Percentiles rank a stretch among this genome's conserved stretches.
Conservation (phyloP, 2,888 invertebrate species). For the Phrixothrix hirtus region DNA sequence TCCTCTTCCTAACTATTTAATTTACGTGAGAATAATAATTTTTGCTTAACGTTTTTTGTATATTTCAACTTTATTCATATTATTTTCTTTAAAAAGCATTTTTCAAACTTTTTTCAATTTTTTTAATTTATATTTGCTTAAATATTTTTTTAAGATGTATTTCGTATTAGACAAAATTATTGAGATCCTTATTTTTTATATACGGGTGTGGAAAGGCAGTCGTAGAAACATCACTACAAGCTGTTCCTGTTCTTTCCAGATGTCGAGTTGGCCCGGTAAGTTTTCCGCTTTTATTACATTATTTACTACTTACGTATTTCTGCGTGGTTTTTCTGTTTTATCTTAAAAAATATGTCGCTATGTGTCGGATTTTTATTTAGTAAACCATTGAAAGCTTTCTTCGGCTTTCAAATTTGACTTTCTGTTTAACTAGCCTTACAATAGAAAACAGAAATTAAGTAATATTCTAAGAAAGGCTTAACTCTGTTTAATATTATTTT, state of each 20-base stretch:
- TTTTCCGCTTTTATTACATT: slow-evolving; percentile 24
- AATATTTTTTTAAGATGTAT: no score
- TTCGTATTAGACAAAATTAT: neutral
- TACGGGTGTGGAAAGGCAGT: slow-evolving; percentile 28
- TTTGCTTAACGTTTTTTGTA: neutral
- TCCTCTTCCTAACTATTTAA: slow-evolving; percentile 8
- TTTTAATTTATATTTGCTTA: no score
- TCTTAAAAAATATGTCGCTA: slow-evolving; percentile 22
- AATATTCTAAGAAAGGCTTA: no score
- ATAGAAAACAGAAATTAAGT: no score
- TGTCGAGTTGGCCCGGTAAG: slow-evolving; percentile 24
- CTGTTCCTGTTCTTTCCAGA: slow-evolving; percentile 11
- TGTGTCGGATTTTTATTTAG: slow-evolving; percentile 12
- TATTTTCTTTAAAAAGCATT: no score
- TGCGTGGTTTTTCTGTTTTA: slow-evolving; percentile 10
- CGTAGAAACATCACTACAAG: slow-evolving; percentile 20
- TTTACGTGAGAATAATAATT: slow-evolving; percentile 7
- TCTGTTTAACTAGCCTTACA: no score
- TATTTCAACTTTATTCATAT: no score
- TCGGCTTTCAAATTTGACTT: no score
- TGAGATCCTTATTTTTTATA: slow-evolving; percentile 2
- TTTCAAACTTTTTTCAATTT: no score
- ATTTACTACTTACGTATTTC: slow-evolving; percentile 14
- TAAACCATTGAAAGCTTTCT: slow-evolving; percentile 6
- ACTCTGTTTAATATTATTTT: no score